Evolutionary conservation across 2,113 vertebrate genomes (phyloP).

Genomic region (Coryphaenoides rupestris): DNA sequence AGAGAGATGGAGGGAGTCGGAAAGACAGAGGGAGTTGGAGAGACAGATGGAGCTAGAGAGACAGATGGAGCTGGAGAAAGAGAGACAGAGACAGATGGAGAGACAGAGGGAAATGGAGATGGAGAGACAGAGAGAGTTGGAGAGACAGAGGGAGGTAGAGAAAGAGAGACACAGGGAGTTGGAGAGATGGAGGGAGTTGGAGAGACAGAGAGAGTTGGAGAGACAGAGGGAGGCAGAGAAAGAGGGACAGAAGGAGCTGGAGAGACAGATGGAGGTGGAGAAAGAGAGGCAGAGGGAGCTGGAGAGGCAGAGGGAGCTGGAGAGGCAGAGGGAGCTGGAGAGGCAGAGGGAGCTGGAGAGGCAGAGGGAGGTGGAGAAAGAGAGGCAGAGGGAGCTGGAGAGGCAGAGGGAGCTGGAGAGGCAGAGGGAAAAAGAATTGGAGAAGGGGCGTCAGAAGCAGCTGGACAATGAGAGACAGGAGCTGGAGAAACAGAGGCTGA

Average conservation of each 20-base stretch:
- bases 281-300: not conserved
- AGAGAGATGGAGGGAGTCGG: constrained; percentile 47
- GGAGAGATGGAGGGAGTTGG: constrained; percentile 20
- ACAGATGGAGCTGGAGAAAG: constrained; percentile 40
- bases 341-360: constrained; percentile 53
- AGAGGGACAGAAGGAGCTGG: constrained; percentile 27
- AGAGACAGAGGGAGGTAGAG: constrained; percentile 54
- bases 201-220: constrained; percentile 24
- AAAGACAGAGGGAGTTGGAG: constrained; percentile 35
- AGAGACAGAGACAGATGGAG: constrained; percentile 35
- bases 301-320: constrained; percentile 42
- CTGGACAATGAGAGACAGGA: constrained; percentile 39
- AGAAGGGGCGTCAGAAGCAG: constrained; percentile 41
- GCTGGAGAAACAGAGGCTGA: constrained; percentile 48
- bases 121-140: constrained; percentile 38
- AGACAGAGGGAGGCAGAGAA: constrained; percentile 44
- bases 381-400: constrained; percentile 42
- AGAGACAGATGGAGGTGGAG: constrained; percentile 44
- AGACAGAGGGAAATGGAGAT: constrained; percentile 37
- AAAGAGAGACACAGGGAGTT: no score
- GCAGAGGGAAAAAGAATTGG: constrained; percentile 34
- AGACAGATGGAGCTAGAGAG: no score
- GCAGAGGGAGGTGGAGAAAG: constrained; percentile 22
- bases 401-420: constrained; percentile 32
- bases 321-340: constrained; percentile 48